These are phyloP conservation scores for Parotia lawesii DNA, from an alignment of 2,113 vertebrate genomes.

Conservation along the genomic window DNA sequence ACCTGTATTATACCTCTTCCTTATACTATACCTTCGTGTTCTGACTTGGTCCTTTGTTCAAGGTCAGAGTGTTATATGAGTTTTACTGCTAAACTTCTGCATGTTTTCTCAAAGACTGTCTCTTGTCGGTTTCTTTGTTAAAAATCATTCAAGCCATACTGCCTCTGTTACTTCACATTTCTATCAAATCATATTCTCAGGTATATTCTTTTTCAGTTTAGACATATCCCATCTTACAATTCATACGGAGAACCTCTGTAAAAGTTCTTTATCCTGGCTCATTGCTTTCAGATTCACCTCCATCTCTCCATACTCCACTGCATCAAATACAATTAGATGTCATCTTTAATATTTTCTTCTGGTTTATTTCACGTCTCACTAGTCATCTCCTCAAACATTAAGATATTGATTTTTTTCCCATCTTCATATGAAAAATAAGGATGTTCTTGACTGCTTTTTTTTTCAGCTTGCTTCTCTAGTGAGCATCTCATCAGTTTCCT, in stretches of 20 bases:
- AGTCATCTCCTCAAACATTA: neutral
- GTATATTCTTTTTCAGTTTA: neutral
- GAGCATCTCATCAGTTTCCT: neutral
- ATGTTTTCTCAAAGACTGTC: neutral
- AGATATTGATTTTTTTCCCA: neutral
- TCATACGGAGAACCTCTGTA: neutral
- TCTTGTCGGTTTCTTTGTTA: neutral
- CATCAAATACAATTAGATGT: conserved; percentile 23
- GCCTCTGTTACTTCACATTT: neutral
- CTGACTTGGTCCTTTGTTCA: neutral
- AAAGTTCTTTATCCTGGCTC: conserved; percentile 8
- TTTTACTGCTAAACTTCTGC: neutral
- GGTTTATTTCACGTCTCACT: conserved; percentile 5
- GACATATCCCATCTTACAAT: neutral
- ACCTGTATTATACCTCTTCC: neutral
- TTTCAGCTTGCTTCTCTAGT: neutral
- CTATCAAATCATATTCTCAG: neutral
- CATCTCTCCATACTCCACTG: neutral
- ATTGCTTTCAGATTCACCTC: neutral
- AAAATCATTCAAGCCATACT: neutral
- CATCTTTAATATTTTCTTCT: conserved; percentile 1
- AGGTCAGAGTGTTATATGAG: neutral
- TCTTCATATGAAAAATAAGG: neutral
- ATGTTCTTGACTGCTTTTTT: neutral
- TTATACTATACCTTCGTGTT: neutral